A percentile compares a stretch with the other conserved stretches of the same genome.
Evolutionary conservation across 2,888 invertebrate species (phyloP).

Genomic region (Lithosia quadra): DNA sequence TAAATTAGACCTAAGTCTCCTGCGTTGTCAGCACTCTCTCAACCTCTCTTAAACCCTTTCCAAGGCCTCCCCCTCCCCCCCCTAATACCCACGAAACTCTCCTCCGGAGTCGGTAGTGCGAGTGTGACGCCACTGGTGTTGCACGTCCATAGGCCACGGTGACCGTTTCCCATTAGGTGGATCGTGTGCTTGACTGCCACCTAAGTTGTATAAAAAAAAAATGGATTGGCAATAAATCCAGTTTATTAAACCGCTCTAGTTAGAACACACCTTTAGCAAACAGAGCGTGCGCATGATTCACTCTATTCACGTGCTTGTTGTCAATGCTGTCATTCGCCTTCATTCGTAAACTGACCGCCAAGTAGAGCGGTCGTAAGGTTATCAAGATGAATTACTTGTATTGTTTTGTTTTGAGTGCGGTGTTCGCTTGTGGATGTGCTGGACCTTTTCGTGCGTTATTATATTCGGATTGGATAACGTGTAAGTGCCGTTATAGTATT

Average conservation of each 20-base stretch:
- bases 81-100: no score
- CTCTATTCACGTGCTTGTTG: conserved; percentile 15
- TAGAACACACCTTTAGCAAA: conserved; percentile 5
- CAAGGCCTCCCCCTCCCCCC: no score
- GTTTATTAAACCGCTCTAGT: conserved; percentile 8
- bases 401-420: conserved; percentile 51
- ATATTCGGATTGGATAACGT: conserved; percentile 76
- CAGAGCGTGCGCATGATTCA: conserved; percentile 15
- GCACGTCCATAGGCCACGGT: no score
- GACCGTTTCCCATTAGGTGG: no score
- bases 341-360: conserved; percentile 59
- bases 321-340: conserved; percentile 22
- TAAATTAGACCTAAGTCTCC: no score
- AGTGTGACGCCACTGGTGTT: no score
- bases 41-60: no score
- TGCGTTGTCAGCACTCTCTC: no score
- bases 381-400: conserved; percentile 50
- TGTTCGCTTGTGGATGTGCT: conserved; percentile 49
- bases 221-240: neutral
- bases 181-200: no score
- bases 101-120: no score
- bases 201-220: no score
- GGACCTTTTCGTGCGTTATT: conserved; percentile 70
- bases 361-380: conserved; percentile 47
- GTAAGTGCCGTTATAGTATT: conserved; percentile 73